Conservation (phyloP, 2,113 vertebrate species). For the Sturnus vulgaris region DNA sequence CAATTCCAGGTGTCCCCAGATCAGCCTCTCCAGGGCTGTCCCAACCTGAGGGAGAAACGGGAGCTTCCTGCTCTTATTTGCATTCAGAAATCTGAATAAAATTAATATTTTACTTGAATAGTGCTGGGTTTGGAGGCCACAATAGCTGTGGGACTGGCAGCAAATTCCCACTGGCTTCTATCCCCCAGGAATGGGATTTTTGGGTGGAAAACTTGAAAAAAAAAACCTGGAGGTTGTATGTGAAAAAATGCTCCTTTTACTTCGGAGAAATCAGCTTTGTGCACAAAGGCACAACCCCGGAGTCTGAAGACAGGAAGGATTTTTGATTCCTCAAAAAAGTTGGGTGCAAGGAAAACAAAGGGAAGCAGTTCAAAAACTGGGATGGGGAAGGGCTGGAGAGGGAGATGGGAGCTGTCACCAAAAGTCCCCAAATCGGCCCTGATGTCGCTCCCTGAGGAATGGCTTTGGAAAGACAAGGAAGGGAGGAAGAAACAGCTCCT, state of each 20-base stretch:
- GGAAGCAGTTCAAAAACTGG: not conserved
- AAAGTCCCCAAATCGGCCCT: not conserved
- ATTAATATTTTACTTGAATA: not conserved
- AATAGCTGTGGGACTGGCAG: not conserved
- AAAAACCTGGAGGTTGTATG: fast-evolving
- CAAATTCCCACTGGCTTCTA: not conserved
- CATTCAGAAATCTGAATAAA: not conserved
- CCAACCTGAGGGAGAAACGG: fast-evolving
- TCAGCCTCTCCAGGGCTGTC: not conserved
- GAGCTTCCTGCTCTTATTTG: not conserved
- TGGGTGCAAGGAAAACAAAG: not conserved
- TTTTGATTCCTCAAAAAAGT: not conserved
- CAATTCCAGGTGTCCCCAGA: not conserved
- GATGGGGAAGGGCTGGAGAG: not conserved
- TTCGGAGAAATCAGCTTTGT: not conserved
- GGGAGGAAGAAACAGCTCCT: not conserved
- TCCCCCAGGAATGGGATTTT: no score
- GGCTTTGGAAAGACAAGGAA: not conserved
- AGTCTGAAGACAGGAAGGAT: not conserved
- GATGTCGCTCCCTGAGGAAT: not conserved
- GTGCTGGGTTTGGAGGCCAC: not conserved
- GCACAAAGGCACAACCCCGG: not conserved
- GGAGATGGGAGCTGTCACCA: not conserved
- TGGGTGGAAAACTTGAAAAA: not conserved
- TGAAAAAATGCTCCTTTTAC: not conserved